Percentiles rank a stretch among this genome's conserved stretches.
Evolutionary conservation across 2,888 invertebrate species (phyloP).

Genomic region (Spisula solida): DNA sequence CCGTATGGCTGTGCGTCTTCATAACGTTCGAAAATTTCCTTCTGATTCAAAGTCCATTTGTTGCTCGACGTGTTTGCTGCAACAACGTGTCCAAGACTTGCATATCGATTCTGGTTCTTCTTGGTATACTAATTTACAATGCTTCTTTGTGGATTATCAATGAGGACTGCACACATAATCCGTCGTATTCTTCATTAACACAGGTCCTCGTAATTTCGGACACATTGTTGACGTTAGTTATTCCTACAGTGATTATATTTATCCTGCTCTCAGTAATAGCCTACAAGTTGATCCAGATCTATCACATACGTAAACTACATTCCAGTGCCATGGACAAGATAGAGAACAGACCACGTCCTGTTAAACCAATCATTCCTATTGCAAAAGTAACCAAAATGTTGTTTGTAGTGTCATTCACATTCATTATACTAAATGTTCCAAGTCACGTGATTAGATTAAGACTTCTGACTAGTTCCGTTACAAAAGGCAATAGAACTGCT

Average conservation of each 20-base stretch:
- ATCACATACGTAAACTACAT: slow-evolving; percentile 33
- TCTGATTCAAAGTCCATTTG: slow-evolving; percentile 73
- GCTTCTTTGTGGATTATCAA: slow-evolving; percentile 72
- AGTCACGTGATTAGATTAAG: slow-evolving; percentile 77
- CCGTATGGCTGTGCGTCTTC: slow-evolving; percentile 77
- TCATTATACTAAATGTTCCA: slow-evolving; percentile 78
- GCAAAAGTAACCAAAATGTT: slow-evolving; percentile 78
- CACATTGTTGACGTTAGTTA: slow-evolving; percentile 70
- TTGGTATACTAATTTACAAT: slow-evolving; percentile 67
- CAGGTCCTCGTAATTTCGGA: slow-evolving; percentile 69
- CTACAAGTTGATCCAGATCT: slow-evolving; percentile 43
- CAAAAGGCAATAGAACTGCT: slow-evolving; percentile 44
- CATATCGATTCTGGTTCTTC: slow-evolving; percentile 53
- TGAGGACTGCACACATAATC: slow-evolving; percentile 53
- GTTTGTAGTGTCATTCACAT: slow-evolving; percentile 78
- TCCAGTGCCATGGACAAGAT: not conserved
- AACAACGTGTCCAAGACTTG: slow-evolving; percentile 48
- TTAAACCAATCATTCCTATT: slow-evolving; percentile 33
- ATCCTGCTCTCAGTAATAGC: slow-evolving; percentile 46
- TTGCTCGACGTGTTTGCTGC: slow-evolving; percentile 63
- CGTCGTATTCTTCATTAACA: slow-evolving; percentile 42
- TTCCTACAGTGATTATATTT: slow-evolving; percentile 73
- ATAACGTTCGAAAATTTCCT: slow-evolving; percentile 76
- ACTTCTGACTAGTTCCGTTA: slow-evolving; percentile 61
- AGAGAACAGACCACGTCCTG: too few relatives aligned